phyloP scores from a whole-genome alignment of 2,797 vertebrate species.

The Dryobates pubescens region DNA sequence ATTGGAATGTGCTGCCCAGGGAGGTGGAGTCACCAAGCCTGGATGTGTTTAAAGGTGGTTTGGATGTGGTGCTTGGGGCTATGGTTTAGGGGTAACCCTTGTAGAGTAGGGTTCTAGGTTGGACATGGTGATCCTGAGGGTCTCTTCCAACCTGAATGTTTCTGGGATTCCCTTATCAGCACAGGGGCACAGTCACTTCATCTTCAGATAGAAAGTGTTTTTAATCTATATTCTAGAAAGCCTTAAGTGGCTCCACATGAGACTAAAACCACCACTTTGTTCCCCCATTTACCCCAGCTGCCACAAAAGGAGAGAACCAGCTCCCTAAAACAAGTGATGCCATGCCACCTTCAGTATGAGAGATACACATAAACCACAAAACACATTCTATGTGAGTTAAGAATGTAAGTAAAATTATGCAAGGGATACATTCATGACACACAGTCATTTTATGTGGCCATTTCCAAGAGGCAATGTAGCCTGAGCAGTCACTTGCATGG shows the following conservation, averaged over 20 bases:
- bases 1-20: too few species aligned
- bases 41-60: too few species aligned
- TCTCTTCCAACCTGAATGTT: too few species aligned
- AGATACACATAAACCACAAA: not conserved
- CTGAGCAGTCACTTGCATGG: too few species aligned
- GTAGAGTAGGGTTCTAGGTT: too few species aligned
- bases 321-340: not conserved
- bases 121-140: too few species aligned
- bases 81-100: too few species aligned
- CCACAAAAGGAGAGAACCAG: constrained; percentile 3
- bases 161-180: too few species aligned
- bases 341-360: not conserved
- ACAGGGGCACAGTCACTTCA: not conserved
- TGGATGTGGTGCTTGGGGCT: too few species aligned
- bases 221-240: not conserved
- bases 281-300: not conserved
- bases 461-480: too few species aligned
- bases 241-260: not conserved
- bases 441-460: too few species aligned
- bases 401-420: constrained; percentile 38
- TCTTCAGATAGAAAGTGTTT: not conserved
- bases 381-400: not conserved
- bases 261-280: not conserved
- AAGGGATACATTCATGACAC: not conserved
- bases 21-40: too few species aligned